A percentile compares a stretch with the other conserved stretches of the same genome.
phyloP scores from a whole-genome alignment of 2,113 vertebrate species.

The Malurus alboscapulatus region DNA sequence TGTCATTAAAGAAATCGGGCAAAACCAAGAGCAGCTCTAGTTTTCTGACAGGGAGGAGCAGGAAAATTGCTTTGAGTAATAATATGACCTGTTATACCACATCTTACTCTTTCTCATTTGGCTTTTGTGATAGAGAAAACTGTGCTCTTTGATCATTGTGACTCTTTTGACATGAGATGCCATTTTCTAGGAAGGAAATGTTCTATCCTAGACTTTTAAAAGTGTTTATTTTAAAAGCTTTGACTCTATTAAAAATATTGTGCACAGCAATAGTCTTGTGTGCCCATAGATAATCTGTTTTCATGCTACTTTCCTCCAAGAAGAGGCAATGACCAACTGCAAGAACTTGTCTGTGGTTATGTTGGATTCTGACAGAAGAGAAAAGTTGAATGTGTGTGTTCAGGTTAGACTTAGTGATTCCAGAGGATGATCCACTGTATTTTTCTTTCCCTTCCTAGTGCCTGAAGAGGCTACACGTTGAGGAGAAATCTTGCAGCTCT shows the following conservation, averaged over 20 bases:
- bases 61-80: background rate
- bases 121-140: background rate
- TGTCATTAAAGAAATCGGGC: background rate
- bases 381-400: background rate
- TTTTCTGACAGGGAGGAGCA: background rate
- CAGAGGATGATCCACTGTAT: background rate
- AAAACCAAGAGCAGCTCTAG: background rate
- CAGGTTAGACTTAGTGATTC: background rate
- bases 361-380: background rate
- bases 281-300: background rate
- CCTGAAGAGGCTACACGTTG: constrained; percentile 49
- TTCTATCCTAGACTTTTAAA: background rate
- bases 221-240: background rate
- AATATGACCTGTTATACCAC: background rate
- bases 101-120: background rate
- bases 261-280: background rate
- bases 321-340: background rate
- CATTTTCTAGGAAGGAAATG: background rate
- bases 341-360: background rate
- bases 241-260: background rate
- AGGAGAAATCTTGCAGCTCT: constrained; percentile 13
- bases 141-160: background rate
- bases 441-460: constrained; percentile 27
- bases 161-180: background rate
- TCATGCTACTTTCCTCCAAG: background rate